Evolutionary conservation across 2,888 invertebrate genomes (phyloP).

Genomic region (Microdon myrmicae): DNA sequence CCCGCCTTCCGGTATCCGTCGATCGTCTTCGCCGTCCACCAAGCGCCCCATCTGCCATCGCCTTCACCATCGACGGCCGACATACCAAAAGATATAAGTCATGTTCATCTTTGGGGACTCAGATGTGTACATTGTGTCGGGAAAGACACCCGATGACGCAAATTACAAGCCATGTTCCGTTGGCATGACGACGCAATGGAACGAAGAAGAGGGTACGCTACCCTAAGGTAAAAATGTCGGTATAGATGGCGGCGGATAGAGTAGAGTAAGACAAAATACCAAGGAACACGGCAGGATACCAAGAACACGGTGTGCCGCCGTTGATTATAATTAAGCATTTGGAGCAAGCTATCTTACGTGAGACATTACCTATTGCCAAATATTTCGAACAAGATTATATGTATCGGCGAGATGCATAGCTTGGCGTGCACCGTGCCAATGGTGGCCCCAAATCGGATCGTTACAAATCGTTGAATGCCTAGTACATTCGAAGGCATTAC

Average conservation of each 20-base stretch:
- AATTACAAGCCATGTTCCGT: constrained; percentile 36
- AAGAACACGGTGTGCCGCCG: too few relatives aligned
- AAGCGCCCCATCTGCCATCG: too few relatives aligned
- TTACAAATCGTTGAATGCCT: constrained; percentile 48
- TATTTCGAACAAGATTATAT: constrained; percentile 42
- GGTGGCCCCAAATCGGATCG: constrained; percentile 48
- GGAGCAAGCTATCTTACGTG: constrained; percentile 48
- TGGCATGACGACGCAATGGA: constrained; percentile 11
- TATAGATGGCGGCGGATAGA: too few relatives aligned
- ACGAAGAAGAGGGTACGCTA: neutral
- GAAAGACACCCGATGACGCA: constrained; percentile 44
- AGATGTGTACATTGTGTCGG: too few relatives aligned
- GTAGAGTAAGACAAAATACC: neutral
- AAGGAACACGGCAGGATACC: constrained; percentile 13
- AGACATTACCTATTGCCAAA: constrained; percentile 51
- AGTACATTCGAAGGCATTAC: constrained; percentile 31
- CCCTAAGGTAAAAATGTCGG: too few relatives aligned
- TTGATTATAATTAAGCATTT: constrained; percentile 51
- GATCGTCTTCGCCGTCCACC: too few relatives aligned
- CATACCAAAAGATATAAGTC: constrained; percentile 36
- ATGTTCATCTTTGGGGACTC: too few relatives aligned
- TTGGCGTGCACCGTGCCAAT: neutral
- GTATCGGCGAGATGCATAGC: constrained; percentile 15
- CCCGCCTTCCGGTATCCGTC: too few relatives aligned
- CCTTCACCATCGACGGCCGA: too few relatives aligned